Percentiles rank a stretch among this genome's conserved stretches.
These are phyloP conservation scores for Drosophila barbarae DNA, from an alignment of 2,888 invertebrate genomes.

Conservation along the genomic window DNA sequence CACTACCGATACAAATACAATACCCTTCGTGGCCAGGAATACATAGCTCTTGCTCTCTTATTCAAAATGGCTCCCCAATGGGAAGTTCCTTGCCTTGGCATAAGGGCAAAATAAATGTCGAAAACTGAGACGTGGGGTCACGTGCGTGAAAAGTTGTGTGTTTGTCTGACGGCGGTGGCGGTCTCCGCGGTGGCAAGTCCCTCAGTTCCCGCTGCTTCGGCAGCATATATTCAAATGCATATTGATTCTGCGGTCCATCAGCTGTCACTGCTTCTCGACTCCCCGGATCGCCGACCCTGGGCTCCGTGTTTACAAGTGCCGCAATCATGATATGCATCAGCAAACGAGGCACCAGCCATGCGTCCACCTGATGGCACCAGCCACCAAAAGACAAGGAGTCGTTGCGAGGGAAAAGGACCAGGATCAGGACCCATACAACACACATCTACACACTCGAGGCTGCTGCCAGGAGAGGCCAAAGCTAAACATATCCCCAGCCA, in stretches of 20 bases:
- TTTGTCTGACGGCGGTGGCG: slow-evolving; percentile 10
- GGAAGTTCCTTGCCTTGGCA: slow-evolving; percentile 16
- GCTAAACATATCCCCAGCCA: slow-evolving; percentile 52
- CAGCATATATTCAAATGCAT: slow-evolving; percentile 70
- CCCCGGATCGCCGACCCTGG: slow-evolving; percentile 12
- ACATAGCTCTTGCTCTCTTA: slow-evolving; percentile 26
- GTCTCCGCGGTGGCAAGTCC: slow-evolving; percentile 4
- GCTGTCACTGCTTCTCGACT: slow-evolving; percentile 22
- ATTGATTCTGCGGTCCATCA: slow-evolving; percentile 71
- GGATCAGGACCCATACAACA: background rate
- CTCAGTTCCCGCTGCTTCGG: slow-evolving; percentile 6
- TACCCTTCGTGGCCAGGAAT: slow-evolving; percentile 21
- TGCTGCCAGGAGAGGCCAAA: slow-evolving; percentile 21
- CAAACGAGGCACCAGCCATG: slow-evolving; percentile 47
- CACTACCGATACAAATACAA: slow-evolving; percentile 1
- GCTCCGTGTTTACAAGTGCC: slow-evolving; percentile 60
- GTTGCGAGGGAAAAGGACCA: slow-evolving; percentile 1
- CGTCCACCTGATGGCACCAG: slow-evolving; percentile 52
- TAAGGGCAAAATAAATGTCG: slow-evolving; percentile 36
- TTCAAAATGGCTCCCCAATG: slow-evolving; percentile 39
- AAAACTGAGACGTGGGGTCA: slow-evolving; percentile 54
- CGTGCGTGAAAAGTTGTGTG: slow-evolving; percentile 53
- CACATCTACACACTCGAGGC: slow-evolving; percentile 6
- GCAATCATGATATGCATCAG: slow-evolving; percentile 70
- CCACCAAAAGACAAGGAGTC: slow-evolving; percentile 27